Evolutionary conservation across 2,113 vertebrate species (phyloP).

Genomic region (Myiopsitta monachus): DNA sequence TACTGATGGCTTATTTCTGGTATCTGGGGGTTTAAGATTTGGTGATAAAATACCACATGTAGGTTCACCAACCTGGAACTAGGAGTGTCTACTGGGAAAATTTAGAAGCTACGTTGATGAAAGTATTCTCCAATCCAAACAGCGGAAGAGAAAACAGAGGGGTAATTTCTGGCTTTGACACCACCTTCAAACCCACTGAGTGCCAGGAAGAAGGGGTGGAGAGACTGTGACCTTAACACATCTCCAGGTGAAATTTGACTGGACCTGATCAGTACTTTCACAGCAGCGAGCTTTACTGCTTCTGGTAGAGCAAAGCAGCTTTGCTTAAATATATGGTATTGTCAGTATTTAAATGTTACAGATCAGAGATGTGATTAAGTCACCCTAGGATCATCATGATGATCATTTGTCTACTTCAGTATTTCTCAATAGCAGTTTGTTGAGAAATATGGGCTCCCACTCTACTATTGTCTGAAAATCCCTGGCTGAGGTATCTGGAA

Average conservation of each 20-base stretch:
- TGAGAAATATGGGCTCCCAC: background rate
- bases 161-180: background rate
- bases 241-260: background rate
- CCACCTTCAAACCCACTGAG: background rate
- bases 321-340: background rate
- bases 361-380: background rate
- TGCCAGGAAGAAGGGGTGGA: background rate
- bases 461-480: background rate
- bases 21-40: background rate
- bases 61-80: background rate
- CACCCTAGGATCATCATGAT: background rate
- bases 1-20: background rate
- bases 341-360: background rate
- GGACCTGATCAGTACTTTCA: background rate
- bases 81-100: background rate
- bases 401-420: background rate
- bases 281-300: background rate
- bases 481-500: background rate
- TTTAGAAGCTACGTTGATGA: background rate
- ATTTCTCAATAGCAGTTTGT: background rate
- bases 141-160: background rate
- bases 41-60: background rate
- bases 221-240: background rate
- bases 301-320: background rate
- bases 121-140: background rate